Base-by-base conservation (phyloP, 2,797 vertebrate species). In the Pelochelys cantorii region DNA sequence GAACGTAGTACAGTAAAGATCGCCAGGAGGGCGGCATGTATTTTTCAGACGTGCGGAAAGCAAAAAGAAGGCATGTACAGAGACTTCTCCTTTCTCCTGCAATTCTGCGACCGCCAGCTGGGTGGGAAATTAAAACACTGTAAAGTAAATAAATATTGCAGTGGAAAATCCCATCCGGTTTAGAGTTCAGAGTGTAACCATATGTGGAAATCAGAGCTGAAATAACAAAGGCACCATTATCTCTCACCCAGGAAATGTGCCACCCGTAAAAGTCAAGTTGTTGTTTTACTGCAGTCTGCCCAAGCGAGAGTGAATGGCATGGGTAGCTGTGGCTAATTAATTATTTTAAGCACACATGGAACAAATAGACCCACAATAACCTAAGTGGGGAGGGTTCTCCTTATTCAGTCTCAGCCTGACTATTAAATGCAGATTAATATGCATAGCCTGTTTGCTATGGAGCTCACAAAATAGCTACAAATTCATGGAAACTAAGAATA, bases 221-320 rank as follows among this genome's bases (percentile, higher is more conserved):
- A 88, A 29, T n/a, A 34, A 37, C 34, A 22, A 60, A 82, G 34
- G 48, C 56, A 56, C 31, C 34, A 1, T 55, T 59, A 5, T 27
- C 37, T 56, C 31, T 71, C 53, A 82, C 20, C 7, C 15, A 27
- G 82, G n/a, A 79, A 79, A 31, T 1, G n/a, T 0, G 62, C 57
- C 37, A 25, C n/a, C 11, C 31, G 14, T 11, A 37, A 55, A 65
- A 65, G 57, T 23, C 42, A 81, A 75, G 74, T 11, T 11, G 23
- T 20, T 13, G 1, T n/a, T 84, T 52, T 62, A 56, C 34, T 88
- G 3, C 3, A 20, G 1, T 5, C 1, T 0, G 4, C 37, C 4
- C 1, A 59, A 25, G n/a, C 4, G 52, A 83, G 90, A 75, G n/a
- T 34, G 25, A 75, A 90, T 68, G 88, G 18, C 2, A 0, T 1